Percentiles rank a stretch among this genome's conserved stretches.
Conservation (phyloP, 2,113 vertebrate genomes). For the Artemisiospiza belli region DNA sequence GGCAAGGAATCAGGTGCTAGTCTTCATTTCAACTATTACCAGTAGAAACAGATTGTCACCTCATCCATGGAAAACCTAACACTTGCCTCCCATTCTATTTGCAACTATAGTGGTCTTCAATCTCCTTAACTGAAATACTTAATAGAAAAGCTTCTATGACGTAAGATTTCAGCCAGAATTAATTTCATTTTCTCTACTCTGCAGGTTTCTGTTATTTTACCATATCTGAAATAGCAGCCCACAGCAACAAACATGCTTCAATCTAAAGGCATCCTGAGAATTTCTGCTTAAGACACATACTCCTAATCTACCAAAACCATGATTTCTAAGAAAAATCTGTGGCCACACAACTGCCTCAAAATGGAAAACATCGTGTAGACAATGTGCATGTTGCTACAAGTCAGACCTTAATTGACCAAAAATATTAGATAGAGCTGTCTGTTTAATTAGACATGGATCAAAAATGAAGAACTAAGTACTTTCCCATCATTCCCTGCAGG, state of each 20-base stretch:
- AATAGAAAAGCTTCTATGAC: background rate
- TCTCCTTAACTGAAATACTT: background rate
- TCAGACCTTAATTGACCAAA: conserved; percentile 16
- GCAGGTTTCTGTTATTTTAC: background rate
- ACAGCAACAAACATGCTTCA: background rate
- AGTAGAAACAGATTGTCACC: background rate
- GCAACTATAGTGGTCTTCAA: background rate
- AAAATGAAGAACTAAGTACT: conserved; percentile 16
- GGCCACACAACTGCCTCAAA: background rate
- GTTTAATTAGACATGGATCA: conserved; percentile 14
- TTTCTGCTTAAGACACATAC: background rate
- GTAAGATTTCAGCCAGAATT: background rate
- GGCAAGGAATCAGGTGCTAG: background rate
- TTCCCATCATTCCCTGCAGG: conserved; percentile 22
- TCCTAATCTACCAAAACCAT: background rate
- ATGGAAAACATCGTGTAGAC: background rate
- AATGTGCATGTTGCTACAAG: background rate
- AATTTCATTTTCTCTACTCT: background rate
- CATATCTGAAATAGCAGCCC: background rate
- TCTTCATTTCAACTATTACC: background rate
- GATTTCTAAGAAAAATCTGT: background rate
- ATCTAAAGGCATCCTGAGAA: background rate
- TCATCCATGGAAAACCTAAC: background rate
- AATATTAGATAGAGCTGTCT: background rate
- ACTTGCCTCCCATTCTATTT: background rate